Percentiles rank a stretch among this genome's conserved stretches.
phyloP scores from a whole-genome alignment of 2,797 vertebrate species.

The Tiaroga cobitis region DNA sequence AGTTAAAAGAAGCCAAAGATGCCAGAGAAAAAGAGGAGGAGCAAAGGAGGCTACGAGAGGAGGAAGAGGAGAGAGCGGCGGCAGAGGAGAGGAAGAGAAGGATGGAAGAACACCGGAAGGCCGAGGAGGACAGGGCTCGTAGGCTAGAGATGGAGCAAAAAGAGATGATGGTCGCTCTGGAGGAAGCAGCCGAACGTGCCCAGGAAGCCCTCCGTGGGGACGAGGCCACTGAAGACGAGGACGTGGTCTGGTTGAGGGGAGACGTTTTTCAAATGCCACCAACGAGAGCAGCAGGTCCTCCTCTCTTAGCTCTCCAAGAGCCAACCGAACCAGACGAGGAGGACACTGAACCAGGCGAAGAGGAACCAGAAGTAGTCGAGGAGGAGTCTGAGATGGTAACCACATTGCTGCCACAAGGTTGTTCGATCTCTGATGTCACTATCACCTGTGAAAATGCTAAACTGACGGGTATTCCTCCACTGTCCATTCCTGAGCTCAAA shows the following conservation, averaged over 20 bases:
- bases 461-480: slow-evolving; percentile 85
- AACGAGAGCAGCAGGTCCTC: slow-evolving; percentile 51
- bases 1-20: slow-evolving; percentile 54
- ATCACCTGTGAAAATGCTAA: slow-evolving; percentile 84
- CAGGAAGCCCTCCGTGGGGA: slow-evolving; percentile 49
- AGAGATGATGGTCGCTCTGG: slow-evolving; percentile 49
- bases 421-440: slow-evolving; percentile 84
- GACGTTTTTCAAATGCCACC: slow-evolving; percentile 79
- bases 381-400: slow-evolving; percentile 61
- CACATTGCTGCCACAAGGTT: slow-evolving; percentile 80
- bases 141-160: slow-evolving; percentile 61
- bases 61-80: slow-evolving; percentile 46
- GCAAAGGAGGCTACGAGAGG: slow-evolving; percentile 59
- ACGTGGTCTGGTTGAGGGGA: slow-evolving; percentile 76
- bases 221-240: slow-evolving; percentile 50
- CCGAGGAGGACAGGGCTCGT: slow-evolving; percentile 52
- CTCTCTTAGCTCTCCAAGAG: slow-evolving; percentile 64
- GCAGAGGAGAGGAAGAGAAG: slow-evolving; percentile 60
- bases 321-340: slow-evolving; percentile 52
- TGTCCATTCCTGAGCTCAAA: slow-evolving; percentile 85
- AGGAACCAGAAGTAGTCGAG: slow-evolving; percentile 2
- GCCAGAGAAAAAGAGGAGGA: slow-evolving; percentile 46
- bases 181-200: slow-evolving; percentile 54
- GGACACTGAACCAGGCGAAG: slow-evolving; percentile 11
- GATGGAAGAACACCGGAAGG: slow-evolving; percentile 56